phyloP scores from a whole-genome alignment of 2,888 invertebrate genomes.

The Dolichopus griseipennis region DNA sequence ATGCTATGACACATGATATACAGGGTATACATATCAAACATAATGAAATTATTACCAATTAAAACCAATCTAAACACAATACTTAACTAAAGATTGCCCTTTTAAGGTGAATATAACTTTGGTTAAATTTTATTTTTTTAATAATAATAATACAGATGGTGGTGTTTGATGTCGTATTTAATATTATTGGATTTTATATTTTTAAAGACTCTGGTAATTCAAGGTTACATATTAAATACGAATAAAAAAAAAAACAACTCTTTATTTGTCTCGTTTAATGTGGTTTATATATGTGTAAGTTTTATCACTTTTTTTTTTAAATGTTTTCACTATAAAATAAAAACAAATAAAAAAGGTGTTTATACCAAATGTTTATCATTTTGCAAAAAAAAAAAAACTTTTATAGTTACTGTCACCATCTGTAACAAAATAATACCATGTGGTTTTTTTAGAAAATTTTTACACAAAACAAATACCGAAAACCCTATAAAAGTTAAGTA shows the following conservation, averaged over 20 bases:
- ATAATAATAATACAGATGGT: background rate
- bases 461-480: background rate
- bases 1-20: too few relatives aligned
- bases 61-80: too few relatives aligned
- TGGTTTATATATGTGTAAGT: background rate
- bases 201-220: background rate
- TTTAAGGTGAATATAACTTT: background rate
- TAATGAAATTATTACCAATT: too few relatives aligned
- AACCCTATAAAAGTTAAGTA: background rate
- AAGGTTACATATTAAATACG: background rate
- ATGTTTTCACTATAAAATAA: too few relatives aligned
- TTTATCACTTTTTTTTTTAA: too few relatives aligned
- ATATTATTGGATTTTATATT: background rate
- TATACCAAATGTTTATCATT: background rate
- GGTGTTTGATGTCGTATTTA: background rate
- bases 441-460: background rate
- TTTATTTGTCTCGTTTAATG: background rate
- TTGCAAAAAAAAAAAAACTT: too few relatives aligned
- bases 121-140: background rate
- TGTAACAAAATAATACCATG: too few relatives aligned
- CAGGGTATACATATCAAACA: too few relatives aligned
- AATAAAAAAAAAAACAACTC: background rate
- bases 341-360: too few relatives aligned
- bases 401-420: background rate
- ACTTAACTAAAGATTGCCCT: background rate